These are phyloP conservation scores for Cygnus buccinator DNA, from an alignment of 2,113 vertebrate genomes.

Conservation along the genomic window DNA sequence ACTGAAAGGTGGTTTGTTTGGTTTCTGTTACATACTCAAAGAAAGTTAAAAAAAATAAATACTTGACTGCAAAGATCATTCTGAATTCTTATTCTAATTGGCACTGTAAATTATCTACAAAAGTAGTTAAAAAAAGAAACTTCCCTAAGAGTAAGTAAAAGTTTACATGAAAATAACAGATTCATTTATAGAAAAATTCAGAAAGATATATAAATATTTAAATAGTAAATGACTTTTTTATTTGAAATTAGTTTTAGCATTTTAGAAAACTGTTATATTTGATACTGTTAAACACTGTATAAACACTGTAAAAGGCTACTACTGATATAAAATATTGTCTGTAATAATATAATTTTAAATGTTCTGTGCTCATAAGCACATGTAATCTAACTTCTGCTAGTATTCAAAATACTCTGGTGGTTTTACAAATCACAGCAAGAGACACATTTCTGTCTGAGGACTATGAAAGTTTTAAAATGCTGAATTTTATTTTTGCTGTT, in stretches of 20 bases:
- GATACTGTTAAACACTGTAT: neutral
- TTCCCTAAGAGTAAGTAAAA: neutral
- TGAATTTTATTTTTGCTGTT: neutral
- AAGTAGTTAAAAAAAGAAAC: neutral
- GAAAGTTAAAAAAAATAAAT: neutral
- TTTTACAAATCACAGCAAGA: neutral
- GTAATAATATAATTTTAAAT: neutral
- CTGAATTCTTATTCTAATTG: neutral
- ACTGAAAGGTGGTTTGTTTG: neutral
- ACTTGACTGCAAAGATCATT: neutral
- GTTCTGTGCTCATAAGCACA: neutral
- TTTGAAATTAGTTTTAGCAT: neutral
- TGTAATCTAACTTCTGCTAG: neutral
- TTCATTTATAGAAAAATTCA: neutral
- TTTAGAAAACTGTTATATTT: neutral
- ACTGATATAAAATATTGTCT: neutral
- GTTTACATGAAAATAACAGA: neutral
- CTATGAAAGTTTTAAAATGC: neutral
- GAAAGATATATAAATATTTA: neutral
- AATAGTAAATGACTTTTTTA: neutral
- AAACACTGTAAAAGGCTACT: neutral
- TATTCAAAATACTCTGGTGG: neutral
- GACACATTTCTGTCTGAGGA: neutral
- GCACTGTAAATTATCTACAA: neutral
- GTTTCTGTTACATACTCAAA: neutral